Evolutionary conservation across 2,113 vertebrate species (phyloP).

Genomic region (Cairina moschata): DNA sequence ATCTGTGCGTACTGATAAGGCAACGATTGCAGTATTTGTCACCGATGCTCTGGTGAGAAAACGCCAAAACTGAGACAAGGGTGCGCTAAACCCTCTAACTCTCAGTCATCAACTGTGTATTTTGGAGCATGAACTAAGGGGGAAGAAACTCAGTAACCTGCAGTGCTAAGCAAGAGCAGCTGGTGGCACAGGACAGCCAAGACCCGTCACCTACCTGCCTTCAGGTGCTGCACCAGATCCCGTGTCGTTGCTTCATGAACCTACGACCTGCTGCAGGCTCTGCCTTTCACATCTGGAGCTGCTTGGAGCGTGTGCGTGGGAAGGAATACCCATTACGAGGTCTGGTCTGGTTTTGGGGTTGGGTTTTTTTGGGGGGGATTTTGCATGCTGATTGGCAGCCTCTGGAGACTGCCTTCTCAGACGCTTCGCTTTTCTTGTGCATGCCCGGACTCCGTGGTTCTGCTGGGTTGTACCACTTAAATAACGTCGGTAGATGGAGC

Average conservation of each 20-base stretch:
- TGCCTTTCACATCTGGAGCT: neutral
- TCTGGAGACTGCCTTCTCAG: neutral
- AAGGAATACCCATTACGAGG: neutral
- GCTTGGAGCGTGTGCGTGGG: neutral
- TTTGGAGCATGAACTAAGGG: neutral
- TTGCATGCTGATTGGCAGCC: conserved; percentile 31
- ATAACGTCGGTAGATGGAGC: neutral
- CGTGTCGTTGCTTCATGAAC: neutral
- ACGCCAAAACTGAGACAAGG: conserved; percentile 11
- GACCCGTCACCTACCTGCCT: fast-evolving
- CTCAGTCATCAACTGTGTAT: neutral
- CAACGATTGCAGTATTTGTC: neutral
- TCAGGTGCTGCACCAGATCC: fast-evolving
- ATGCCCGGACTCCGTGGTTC: neutral
- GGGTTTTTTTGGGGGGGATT: neutral
- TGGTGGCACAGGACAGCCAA: fast-evolving
- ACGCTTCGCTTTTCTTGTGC: neutral
- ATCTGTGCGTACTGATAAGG: neutral
- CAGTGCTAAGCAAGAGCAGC: fast-evolving
- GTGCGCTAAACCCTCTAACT: neutral
- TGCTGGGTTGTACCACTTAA: neutral
- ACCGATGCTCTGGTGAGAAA: conserved; percentile 19
- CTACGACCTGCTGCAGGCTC: neutral
- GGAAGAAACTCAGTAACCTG: neutral
- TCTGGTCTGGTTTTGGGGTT: neutral